phyloP scores from a whole-genome alignment of 2,797 vertebrate species.

The Takifugu ocellatus region DNA sequence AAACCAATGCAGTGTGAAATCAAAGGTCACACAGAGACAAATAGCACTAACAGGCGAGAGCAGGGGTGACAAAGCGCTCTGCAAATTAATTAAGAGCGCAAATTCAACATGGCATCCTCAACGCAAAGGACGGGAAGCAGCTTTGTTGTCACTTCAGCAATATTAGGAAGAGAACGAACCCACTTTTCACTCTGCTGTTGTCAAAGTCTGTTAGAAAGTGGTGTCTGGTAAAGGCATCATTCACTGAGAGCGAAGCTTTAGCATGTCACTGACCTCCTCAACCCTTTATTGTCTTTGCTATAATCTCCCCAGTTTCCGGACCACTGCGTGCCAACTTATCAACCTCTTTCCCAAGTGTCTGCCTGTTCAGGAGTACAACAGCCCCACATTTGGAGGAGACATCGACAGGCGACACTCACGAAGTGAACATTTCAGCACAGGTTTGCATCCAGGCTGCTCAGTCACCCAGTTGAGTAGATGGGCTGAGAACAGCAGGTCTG shows the following conservation, averaged over 20 bases:
- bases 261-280: slow-evolving; percentile 65
- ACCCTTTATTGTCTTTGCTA: slow-evolving; percentile 29
- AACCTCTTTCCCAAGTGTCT: slow-evolving; percentile 65
- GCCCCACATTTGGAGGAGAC: slow-evolving; percentile 60
- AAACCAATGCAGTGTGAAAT: slow-evolving; percentile 81
- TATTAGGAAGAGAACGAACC: slow-evolving; percentile 56
- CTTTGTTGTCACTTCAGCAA: slow-evolving; percentile 56
- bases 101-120: slow-evolving; percentile 64
- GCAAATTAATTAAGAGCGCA: slow-evolving; percentile 78
- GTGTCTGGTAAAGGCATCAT: slow-evolving; percentile 46
- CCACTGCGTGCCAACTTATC: slow-evolving; percentile 66
- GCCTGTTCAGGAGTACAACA: slow-evolving; percentile 70
- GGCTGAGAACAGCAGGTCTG: slow-evolving; percentile 57
- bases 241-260: slow-evolving; percentile 39
- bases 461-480: slow-evolving; percentile 56
- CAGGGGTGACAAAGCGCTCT: slow-evolving; percentile 69
- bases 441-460: slow-evolving; percentile 46
- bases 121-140: slow-evolving; percentile 57
- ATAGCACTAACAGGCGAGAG: slow-evolving; percentile 73
- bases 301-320: slow-evolving; percentile 42
- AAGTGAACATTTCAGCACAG: slow-evolving; percentile 38
- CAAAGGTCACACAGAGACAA: slow-evolving; percentile 80
- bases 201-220: slow-evolving; percentile 56
- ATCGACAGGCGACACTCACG: slow-evolving; percentile 43
- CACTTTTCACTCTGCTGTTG: slow-evolving; percentile 44